phyloP scores from a whole-genome alignment of 2,113 vertebrate genomes.

The Ivindomyrus marchei region DNA sequence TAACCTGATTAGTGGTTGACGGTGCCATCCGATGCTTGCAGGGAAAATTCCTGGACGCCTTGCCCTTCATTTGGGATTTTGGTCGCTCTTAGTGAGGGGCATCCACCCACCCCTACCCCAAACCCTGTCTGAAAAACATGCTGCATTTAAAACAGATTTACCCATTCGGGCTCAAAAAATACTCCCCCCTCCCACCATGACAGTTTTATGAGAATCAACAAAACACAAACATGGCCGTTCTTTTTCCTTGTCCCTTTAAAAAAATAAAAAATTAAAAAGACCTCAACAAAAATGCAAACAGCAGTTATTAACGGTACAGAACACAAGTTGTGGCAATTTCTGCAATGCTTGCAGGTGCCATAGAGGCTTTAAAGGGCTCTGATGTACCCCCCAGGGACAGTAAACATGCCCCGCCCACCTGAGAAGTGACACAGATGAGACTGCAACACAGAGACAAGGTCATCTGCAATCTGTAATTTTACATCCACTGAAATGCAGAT shows the following conservation, averaged over 20 bases:
- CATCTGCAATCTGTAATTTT: not conserved
- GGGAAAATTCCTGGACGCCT: not conserved
- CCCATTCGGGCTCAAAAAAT: not conserved
- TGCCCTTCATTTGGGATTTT: not conserved
- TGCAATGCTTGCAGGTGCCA: not conserved
- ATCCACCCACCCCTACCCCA: not conserved
- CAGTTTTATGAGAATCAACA: not conserved
- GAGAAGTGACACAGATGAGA: not conserved
- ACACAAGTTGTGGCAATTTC: not conserved
- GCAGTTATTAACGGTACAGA: not conserved
- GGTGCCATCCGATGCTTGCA: not conserved
- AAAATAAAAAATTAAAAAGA: not conserved
- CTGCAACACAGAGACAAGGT: not conserved
- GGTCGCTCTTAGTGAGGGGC: not conserved
- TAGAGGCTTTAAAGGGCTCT: not conserved
- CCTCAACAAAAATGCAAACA: not conserved
- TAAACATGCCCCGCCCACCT: not conserved
- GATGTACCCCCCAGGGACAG: not conserved
- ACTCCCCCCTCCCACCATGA: not conserved
- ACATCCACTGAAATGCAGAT: not conserved
- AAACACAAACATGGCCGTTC: not conserved
- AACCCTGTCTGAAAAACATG: not conserved
- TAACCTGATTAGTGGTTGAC: not conserved
- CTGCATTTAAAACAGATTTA: slow-evolving; percentile 1
- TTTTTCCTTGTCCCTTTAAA: not conserved